phyloP scores from a whole-genome alignment of 2,888 invertebrate species.

The Calameuta filiformis region DNA sequence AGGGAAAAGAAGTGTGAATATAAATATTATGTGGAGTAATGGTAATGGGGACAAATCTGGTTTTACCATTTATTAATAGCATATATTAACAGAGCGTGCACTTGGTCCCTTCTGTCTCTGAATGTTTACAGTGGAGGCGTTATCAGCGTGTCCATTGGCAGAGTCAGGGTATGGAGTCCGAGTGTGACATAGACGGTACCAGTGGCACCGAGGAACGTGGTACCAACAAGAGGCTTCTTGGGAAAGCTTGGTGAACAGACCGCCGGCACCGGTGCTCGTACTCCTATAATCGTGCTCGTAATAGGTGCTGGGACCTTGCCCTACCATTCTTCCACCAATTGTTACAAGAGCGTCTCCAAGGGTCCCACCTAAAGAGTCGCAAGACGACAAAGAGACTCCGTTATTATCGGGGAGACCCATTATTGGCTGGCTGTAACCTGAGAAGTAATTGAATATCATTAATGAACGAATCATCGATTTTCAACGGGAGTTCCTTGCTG shows the following conservation, averaged over 20 bases:
- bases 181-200: slow-evolving; percentile 35
- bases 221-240: slow-evolving; percentile 34
- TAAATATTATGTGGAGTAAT: not conserved
- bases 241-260: not conserved
- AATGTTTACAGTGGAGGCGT: slow-evolving; percentile 13
- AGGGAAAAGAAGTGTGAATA: not conserved
- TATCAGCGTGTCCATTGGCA: slow-evolving; percentile 44
- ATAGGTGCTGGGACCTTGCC: not conserved
- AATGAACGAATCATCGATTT: not conserved
- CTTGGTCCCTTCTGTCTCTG: not conserved
- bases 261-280: not conserved
- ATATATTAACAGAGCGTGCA: not conserved
- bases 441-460: slow-evolving; percentile 4
- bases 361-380: not conserved
- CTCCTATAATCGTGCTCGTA: not conserved
- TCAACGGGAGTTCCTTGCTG: not conserved
- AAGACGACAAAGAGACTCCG: not conserved
- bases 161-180: slow-evolving; percentile 34
- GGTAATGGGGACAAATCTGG: not conserved
- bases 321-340: not conserved
- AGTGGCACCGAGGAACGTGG: slow-evolving; percentile 53
- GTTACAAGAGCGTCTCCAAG: not conserved
- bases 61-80: not conserved
- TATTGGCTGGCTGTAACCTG: not conserved
- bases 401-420: not conserved